A percentile compares a stretch with the other conserved stretches of the same genome.
phyloP scores from a whole-genome alignment of 2,113 vertebrate genomes.

The Perognathus longimembris region DNA sequence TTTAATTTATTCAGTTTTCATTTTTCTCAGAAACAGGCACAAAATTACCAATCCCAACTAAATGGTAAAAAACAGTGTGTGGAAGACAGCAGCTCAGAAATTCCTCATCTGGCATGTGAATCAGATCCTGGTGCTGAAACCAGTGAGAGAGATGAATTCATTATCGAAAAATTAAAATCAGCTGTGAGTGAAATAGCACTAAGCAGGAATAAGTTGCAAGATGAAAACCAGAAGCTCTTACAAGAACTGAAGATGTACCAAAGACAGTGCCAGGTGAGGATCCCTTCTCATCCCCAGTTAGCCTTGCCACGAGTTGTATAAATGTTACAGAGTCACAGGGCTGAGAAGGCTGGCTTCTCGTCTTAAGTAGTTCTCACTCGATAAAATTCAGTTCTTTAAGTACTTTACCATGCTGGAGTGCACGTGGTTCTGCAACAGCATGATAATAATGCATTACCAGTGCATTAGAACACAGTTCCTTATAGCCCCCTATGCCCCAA shows the following conservation, averaged over 20 bases:
- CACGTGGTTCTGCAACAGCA: neutral
- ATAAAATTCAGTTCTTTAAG: neutral
- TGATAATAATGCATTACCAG: neutral
- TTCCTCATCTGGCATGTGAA: constrained; percentile 50
- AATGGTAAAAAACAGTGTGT: constrained; percentile 70
- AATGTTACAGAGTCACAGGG: neutral
- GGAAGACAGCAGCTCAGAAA: constrained; percentile 66
- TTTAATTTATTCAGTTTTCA: constrained; percentile 55
- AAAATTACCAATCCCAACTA: constrained; percentile 82
- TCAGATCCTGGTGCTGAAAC: constrained; percentile 63
- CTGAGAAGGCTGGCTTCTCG: constrained; percentile 47
- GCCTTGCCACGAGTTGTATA: neutral
- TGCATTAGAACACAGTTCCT: neutral
- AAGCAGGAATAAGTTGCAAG: constrained; percentile 84
- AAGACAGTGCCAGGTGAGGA: constrained; percentile 86
- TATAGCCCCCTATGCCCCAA: neutral
- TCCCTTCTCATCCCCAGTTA: constrained; percentile 17
- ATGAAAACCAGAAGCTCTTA: constrained; percentile 87
- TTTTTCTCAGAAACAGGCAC: constrained; percentile 83
- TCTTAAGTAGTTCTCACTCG: neutral
- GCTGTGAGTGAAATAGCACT: constrained; percentile 86
- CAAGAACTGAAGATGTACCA: constrained; percentile 86
- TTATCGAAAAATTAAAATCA: constrained; percentile 86
- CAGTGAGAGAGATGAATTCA: constrained; percentile 74
- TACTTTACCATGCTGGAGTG: neutral